Evolutionary conservation across 2,888 invertebrate species (phyloP).

Genomic region (Melanophora roralis): DNA sequence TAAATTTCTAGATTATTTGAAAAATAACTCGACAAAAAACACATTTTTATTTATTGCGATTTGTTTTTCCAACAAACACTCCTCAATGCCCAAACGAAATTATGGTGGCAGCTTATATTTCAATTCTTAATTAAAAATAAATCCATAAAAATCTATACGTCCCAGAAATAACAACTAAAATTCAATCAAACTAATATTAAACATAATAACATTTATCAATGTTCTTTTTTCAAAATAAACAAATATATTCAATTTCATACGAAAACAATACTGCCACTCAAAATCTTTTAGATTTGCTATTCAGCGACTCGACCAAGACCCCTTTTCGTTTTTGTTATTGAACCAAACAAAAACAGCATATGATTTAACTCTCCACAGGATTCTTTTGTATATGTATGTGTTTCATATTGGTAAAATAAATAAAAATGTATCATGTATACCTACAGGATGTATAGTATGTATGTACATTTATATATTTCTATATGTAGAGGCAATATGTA

Average conservation of each 20-base stretch:
- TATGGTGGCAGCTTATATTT: background rate
- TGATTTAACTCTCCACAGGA: slow-evolving; percentile 54
- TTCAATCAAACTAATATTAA: slow-evolving; percentile 57
- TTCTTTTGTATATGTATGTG: slow-evolving; percentile 1
- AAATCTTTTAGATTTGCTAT: slow-evolving; percentile 49
- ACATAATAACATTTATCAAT: slow-evolving; percentile 58
- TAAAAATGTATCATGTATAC: slow-evolving; percentile 7
- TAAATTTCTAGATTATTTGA: too few species aligned
- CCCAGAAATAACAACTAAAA: slow-evolving; percentile 13
- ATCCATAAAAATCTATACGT: slow-evolving; percentile 5
- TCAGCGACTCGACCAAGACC: background rate
- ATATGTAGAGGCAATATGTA: background rate
- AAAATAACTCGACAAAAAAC: too few species aligned
- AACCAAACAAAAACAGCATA: background rate
- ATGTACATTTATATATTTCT: too few species aligned
- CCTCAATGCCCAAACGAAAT: too few species aligned
- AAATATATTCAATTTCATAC: slow-evolving; percentile 55
- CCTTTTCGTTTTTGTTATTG: background rate
- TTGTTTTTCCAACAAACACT: too few species aligned
- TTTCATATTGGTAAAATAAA: slow-evolving; percentile 14
- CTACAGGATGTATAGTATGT: slow-evolving; percentile 27
- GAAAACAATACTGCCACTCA: slow-evolving; percentile 60
- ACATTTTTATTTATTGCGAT: too few species aligned
- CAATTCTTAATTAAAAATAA: slow-evolving; percentile 30
- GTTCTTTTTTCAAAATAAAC: slow-evolving; percentile 4